Conservation (phyloP, 2,888 invertebrate species). For the Leptopilina drosophilae region DNA sequence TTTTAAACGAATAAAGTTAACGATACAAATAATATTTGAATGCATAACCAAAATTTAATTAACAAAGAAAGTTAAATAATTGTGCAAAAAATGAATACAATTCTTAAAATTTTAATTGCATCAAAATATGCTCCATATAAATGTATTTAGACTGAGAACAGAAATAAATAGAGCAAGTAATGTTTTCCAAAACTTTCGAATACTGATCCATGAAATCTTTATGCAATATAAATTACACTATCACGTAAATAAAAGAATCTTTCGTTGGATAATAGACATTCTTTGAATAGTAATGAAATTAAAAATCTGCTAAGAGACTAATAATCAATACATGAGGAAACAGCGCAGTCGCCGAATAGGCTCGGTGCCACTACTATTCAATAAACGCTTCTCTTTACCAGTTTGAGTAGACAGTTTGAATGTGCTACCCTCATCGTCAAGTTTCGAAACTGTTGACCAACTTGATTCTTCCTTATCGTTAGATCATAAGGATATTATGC, state of each 20-base stretch:
- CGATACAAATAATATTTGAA: too few species aligned
- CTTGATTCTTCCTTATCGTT: slow-evolving; percentile 57
- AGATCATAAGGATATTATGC: slow-evolving; percentile 37
- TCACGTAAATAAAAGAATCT: background rate
- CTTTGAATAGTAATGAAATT: slow-evolving; percentile 71
- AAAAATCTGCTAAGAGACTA: slow-evolving; percentile 74
- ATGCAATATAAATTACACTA: background rate
- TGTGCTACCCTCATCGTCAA: slow-evolving; percentile 72
- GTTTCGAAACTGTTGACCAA: slow-evolving; percentile 62
- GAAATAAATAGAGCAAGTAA: too few species aligned
- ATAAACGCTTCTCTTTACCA: slow-evolving; percentile 60
- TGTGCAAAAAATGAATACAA: too few species aligned
- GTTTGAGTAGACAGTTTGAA: slow-evolving; percentile 50
- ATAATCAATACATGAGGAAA: slow-evolving; percentile 74
- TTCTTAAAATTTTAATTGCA: too few species aligned
- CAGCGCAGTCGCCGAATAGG: slow-evolving; percentile 73
- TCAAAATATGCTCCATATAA: too few species aligned
- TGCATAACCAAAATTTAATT: too few species aligned
- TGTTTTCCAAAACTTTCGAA: too few species aligned
- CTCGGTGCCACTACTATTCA: slow-evolving; percentile 49
- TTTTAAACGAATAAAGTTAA: too few species aligned
- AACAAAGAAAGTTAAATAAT: too few species aligned
- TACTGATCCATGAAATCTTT: too few species aligned
- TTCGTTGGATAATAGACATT: slow-evolving; percentile 48
- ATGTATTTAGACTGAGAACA: too few species aligned